Conservation (phyloP, 1,140 invertebrate species). For the Sminthurides bifidus region DNA sequence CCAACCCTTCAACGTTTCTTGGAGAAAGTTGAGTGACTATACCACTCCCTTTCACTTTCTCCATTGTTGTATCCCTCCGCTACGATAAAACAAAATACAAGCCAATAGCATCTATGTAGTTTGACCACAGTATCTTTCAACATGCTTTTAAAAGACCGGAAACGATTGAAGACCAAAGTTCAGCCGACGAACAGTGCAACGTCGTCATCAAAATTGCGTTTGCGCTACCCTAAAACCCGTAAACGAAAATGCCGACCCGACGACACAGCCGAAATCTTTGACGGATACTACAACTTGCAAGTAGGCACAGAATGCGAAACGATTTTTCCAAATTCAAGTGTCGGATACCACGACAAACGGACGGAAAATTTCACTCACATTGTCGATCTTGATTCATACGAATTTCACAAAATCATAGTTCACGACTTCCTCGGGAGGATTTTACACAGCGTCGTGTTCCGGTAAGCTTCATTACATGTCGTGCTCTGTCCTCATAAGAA, state of each 20-base stretch:
- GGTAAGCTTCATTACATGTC: not conserved
- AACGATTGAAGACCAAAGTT: no score
- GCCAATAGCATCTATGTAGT: no score
- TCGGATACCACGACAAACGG: not conserved
- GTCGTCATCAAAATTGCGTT: no score
- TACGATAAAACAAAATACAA: no score
- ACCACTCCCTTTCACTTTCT: no score
- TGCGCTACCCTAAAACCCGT: no score
- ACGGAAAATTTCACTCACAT: slow-evolving; percentile 22
- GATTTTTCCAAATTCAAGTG: not conserved
- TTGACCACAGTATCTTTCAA: no score
- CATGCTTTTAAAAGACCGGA: no score
- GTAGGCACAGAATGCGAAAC: slow-evolving; percentile 13
- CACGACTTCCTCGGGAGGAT: slow-evolving; percentile 24
- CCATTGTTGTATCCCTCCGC: no score
- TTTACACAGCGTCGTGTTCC: slow-evolving; percentile 21
- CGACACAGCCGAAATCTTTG: slow-evolving; percentile 10
- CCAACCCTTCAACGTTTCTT: no score
- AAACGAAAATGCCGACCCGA: slow-evolving; percentile 1
- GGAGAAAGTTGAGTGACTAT: no score
- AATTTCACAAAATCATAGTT: slow-evolving; percentile 28
- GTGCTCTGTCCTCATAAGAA: not conserved
- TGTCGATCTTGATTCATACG: slow-evolving; percentile 25
- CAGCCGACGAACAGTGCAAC: no score
- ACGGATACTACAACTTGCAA: slow-evolving; percentile 16